phyloP scores from a whole-genome alignment of 2,888 invertebrate genomes.

The Temnothorax ravouxi region DNA sequence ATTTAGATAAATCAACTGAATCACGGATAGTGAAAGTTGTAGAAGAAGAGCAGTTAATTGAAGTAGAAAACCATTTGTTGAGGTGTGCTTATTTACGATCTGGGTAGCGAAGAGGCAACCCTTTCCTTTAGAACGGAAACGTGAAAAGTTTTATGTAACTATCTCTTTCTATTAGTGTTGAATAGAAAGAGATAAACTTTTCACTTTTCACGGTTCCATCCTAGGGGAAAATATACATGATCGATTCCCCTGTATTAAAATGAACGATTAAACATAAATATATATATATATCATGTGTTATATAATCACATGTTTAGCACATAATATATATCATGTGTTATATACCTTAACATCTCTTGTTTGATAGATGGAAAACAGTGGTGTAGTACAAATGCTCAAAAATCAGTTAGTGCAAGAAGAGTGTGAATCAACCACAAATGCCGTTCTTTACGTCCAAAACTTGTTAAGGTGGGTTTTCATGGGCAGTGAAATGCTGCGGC shows the following conservation, averaged over 20 bases:
- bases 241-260: no score
- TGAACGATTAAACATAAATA: background rate
- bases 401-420: constrained; percentile 98
- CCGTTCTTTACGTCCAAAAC: constrained; percentile 96
- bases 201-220: no score
- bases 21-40: constrained; percentile 98
- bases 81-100: no score
- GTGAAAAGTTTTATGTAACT: constrained; percentile 75
- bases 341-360: constrained; percentile 1
- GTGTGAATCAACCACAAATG: constrained; percentile 92
- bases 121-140: no score
- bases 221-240: no score
- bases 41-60: constrained; percentile 99
- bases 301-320: no score
- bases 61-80: constrained; percentile 98
- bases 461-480: no score
- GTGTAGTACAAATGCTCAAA: constrained; percentile 99
- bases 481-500: no score
- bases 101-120: no score
- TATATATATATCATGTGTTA: no score
- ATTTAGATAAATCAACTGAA: constrained; percentile 99
- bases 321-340: background rate
- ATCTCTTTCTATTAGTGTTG: no score
- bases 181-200: no score
- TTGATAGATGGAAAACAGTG: constrained; percentile 97